Percentiles rank a stretch among this genome's conserved stretches.
These are phyloP conservation scores for Plecotus auritus DNA, from an alignment of 2,113 vertebrate genomes.

Conservation along the genomic window DNA sequence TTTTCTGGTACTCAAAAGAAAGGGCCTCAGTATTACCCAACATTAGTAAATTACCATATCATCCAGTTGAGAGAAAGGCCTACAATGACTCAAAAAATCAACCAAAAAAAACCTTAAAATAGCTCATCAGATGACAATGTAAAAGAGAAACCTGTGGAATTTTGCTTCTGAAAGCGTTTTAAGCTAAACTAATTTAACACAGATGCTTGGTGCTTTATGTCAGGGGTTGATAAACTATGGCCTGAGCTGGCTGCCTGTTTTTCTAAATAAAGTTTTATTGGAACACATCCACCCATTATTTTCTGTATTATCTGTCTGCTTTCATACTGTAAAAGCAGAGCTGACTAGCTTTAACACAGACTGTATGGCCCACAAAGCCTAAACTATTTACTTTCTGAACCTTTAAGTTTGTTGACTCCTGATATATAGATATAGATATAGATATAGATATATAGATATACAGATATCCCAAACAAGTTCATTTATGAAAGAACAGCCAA, in stretches of 20 bases:
- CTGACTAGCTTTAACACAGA: background rate
- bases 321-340: background rate
- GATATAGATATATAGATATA: too few species aligned
- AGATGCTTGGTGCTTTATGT: background rate
- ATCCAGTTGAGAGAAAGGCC: background rate
- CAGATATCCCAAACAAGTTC: background rate
- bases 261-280: conserved; percentile 4
- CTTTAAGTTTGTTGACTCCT: background rate
- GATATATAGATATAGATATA: background rate
- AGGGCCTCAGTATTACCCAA: background rate
- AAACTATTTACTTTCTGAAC: background rate
- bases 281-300: background rate
- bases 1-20: background rate
- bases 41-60: background rate
- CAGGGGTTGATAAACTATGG: background rate
- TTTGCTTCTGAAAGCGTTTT: background rate
- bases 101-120: background rate
- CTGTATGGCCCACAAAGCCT: background rate
- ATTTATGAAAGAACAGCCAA: background rate
- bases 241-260: background rate
- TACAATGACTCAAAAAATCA: background rate
- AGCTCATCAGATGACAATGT: background rate
- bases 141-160: background rate
- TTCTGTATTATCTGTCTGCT: background rate
- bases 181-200: background rate